Evolutionary conservation across 2,113 vertebrate species (phyloP).

Genomic region (Callorhinus ursinus): DNA sequence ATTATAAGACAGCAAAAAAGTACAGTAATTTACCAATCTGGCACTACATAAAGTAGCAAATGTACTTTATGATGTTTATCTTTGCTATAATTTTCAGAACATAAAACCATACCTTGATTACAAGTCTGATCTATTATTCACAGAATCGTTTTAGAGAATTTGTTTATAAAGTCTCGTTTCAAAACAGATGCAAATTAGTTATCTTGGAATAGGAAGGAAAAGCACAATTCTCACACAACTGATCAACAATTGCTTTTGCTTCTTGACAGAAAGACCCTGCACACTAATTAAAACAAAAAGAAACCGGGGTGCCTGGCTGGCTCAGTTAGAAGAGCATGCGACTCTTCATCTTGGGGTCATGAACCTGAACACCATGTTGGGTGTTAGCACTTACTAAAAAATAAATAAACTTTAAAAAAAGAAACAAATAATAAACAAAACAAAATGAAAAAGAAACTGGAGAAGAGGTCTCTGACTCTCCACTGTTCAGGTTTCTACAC

Average conservation of each 20-base stretch:
- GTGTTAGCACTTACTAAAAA: not conserved
- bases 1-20: slow-evolving; percentile 66
- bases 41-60: slow-evolving; percentile 35
- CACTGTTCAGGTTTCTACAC: not conserved
- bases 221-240: slow-evolving; percentile 19
- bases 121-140: slow-evolving; percentile 82
- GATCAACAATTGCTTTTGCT: not conserved
- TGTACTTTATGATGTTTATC: slow-evolving; percentile 70
- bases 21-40: slow-evolving; percentile 57
- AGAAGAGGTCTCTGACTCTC: not conserved
- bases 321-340: not conserved
- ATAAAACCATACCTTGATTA: slow-evolving; percentile 83
- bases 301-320: not conserved
- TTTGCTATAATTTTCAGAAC: slow-evolving; percentile 75
- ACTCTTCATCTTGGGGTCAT: not conserved
- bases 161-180: slow-evolving; percentile 80
- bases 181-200: slow-evolving; percentile 70
- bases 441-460: not conserved
- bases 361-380: not conserved
- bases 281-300: not conserved
- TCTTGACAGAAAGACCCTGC: not conserved
- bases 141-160: slow-evolving; percentile 79
- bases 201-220: slow-evolving; percentile 30
- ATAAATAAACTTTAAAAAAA: not conserved
- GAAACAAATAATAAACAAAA: not conserved